Evolutionary conservation across 2,888 invertebrate species (phyloP), one percentile per base, ranked within the genome.

Genomic region (Pachycephus smyrnensis): DNA sequence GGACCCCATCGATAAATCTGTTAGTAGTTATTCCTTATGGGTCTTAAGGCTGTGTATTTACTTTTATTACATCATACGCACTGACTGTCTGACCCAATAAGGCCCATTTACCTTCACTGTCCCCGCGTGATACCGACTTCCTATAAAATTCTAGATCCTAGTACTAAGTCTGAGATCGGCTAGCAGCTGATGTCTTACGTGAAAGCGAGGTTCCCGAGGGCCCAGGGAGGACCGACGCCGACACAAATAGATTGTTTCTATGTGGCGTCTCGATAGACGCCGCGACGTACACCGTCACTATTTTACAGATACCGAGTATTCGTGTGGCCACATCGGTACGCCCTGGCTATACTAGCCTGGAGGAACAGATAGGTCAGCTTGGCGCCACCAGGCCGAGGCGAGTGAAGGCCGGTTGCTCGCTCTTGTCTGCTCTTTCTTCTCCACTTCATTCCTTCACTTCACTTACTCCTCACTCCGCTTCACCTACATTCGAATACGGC

Each of bases 301-400:
- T 55, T n/a, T n/a, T 55, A 55, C 23, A 55, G 55, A 55, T 55
- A 23, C 71, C 71, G 33, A 33, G 33, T 33, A 33, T 32, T 55
- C 36, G 71, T 73, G 71, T 32, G 37, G 36, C 68, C 23, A 69
- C n/a, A 40, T 71, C 73, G 35, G 75, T 32, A 55, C 71, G 71
- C 73, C 33, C 32, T 68, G n/a, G 73, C 76, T 76, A 55, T 55
- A 23, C 55, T 23, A 55, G 55, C 55, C 77, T 80, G 83, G 84
- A 84, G 80, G 82, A 82, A 83, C 83, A 85, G 88, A 88, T 87
- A 88, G 87, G 88, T 88, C 88, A 87, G 87, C 85, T 88, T 88
- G 88, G 88, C 88, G 88, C 88, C 88, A 87, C 84, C 84, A 76
- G 82, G 85, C 84, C 85, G 86, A 83, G 84, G 79, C 83, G 80